These are phyloP conservation scores for Pangasius macronema DNA, from an alignment of 2,797 vertebrate species.

Conservation along the genomic window DNA sequence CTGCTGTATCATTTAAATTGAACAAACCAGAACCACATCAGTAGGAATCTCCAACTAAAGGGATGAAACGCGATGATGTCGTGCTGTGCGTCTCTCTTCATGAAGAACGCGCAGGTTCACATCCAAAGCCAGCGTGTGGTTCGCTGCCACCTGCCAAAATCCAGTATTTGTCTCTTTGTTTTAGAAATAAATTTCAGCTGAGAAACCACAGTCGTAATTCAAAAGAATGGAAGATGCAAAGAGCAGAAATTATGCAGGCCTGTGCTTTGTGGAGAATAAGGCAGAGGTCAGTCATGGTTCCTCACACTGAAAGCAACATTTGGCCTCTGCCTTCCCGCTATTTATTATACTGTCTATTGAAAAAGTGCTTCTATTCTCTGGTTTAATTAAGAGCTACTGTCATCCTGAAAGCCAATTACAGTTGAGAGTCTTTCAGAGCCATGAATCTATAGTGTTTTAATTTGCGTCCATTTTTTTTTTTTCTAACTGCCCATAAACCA, in stretches of 20 bases:
- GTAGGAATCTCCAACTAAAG: slow-evolving; percentile 28
- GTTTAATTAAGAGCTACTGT: slow-evolving; percentile 61
- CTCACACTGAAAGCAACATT: slow-evolving; percentile 14
- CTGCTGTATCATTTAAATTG: slow-evolving; percentile 13
- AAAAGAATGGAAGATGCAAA: slow-evolving; percentile 30
- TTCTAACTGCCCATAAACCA: slow-evolving; percentile 56
- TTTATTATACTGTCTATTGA: slow-evolving; percentile 31
- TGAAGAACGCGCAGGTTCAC: slow-evolving; percentile 9
- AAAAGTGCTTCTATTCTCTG: slow-evolving; percentile 41
- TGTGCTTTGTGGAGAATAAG: slow-evolving; percentile 18
- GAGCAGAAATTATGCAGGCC: slow-evolving; percentile 25
- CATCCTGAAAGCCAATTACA: slow-evolving; percentile 60
- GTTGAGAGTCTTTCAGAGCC: slow-evolving; percentile 49
- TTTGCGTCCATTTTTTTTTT: slow-evolving; percentile 50
- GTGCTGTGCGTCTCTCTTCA: not conserved
- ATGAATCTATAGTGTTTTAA: slow-evolving; percentile 63
- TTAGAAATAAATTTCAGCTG: slow-evolving; percentile 46
- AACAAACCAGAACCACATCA: slow-evolving; percentile 6
- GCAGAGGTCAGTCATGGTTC: slow-evolving; percentile 25
- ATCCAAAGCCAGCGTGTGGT: slow-evolving; percentile 33
- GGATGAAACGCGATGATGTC: slow-evolving; percentile 21
- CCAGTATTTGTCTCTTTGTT: slow-evolving; percentile 45
- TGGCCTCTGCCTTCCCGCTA: slow-evolving; percentile 14
- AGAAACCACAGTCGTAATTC: slow-evolving; percentile 41
- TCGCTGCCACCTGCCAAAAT: slow-evolving; percentile 43